A percentile compares a stretch with the other conserved stretches of the same genome.
Evolutionary conservation across 2,797 vertebrate species (phyloP).

Genomic region (Galaxias olidus): DNA sequence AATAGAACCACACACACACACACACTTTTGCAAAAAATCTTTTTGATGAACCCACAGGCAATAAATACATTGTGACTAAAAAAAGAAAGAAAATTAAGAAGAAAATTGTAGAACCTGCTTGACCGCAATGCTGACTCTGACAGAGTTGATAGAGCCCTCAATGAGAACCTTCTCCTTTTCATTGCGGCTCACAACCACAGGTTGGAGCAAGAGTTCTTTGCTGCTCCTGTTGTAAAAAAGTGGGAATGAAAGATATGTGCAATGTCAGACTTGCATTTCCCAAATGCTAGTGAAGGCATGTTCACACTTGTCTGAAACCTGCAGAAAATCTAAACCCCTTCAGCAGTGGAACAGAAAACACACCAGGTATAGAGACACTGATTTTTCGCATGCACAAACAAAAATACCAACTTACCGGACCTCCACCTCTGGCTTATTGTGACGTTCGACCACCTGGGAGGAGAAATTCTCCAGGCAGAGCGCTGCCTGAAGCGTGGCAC

Average conservation of each 20-base stretch:
- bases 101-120: constrained; percentile 84
- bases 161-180: constrained; percentile 98
- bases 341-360: not conserved
- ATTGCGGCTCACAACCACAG: constrained; percentile 94
- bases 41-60: not conserved
- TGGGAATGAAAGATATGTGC: too few relatives aligned
- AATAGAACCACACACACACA: constrained; percentile 7
- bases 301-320: constrained; percentile 29
- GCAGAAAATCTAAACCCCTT: constrained; percentile 8
- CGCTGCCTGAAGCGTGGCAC: constrained; percentile 93
- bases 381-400: not conserved
- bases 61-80: not conserved
- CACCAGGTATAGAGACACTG: not conserved
- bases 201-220: constrained; percentile 94
- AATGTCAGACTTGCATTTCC: constrained; percentile 4
- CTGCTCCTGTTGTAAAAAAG: constrained; percentile 83
- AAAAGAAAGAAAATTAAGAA: not conserved
- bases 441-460: constrained; percentile 96
- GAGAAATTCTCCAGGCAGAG: constrained; percentile 98
- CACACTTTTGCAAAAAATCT: not conserved
- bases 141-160: constrained; percentile 97
- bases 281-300: constrained; percentile 47
- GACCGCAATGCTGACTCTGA: constrained; percentile 96
- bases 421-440: constrained; percentile 98
- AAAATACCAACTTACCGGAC: constrained; percentile 83